Percentiles rank a stretch among this genome's conserved stretches.
Conservation (phyloP, 2,113 vertebrate genomes). For the Tragelaphus strepsiceros region DNA sequence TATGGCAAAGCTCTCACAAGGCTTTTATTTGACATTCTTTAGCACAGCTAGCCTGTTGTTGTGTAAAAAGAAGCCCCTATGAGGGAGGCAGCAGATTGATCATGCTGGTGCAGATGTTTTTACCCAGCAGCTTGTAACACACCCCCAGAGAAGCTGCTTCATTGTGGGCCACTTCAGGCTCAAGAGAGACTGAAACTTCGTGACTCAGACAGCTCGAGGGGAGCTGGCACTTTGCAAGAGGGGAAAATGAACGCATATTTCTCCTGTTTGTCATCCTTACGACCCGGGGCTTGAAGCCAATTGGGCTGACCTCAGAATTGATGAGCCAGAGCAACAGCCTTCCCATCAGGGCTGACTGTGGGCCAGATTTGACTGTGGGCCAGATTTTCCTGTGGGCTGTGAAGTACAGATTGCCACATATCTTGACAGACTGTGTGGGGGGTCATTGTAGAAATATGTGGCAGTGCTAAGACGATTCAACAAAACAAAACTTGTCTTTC, state of each 20-base stretch:
- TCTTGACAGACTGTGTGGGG: slow-evolving; percentile 1
- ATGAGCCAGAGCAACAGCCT: slow-evolving; percentile 49
- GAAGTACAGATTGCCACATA: slow-evolving; percentile 46
- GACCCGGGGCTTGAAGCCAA: slow-evolving; percentile 45
- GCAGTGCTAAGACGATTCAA: background rate
- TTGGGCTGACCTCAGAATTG: slow-evolving; percentile 54
- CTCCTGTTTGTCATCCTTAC: slow-evolving; percentile 43
- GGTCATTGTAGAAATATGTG: background rate
- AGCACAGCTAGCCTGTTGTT: slow-evolving; percentile 76
- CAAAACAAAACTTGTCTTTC: background rate
- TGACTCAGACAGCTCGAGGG: background rate
- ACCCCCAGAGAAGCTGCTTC: slow-evolving; percentile 32
- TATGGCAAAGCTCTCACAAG: slow-evolving; percentile 21
- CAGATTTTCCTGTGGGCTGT: slow-evolving; percentile 57
- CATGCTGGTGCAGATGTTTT: slow-evolving; percentile 68
- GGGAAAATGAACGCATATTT: slow-evolving; percentile 32
- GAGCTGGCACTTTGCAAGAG: slow-evolving; percentile 34
- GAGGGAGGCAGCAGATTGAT: slow-evolving; percentile 64
- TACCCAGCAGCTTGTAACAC: slow-evolving; percentile 20
- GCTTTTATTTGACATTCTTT: slow-evolving; percentile 72
- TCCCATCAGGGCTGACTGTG: slow-evolving; percentile 8
- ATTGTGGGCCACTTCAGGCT: background rate
- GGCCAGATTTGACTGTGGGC: slow-evolving; percentile 57
- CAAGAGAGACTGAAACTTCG: background rate
- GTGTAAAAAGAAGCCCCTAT: slow-evolving; percentile 72